phyloP scores from a whole-genome alignment of 23 tunicate species.

The Clavelina lepadiformis region DNA sequence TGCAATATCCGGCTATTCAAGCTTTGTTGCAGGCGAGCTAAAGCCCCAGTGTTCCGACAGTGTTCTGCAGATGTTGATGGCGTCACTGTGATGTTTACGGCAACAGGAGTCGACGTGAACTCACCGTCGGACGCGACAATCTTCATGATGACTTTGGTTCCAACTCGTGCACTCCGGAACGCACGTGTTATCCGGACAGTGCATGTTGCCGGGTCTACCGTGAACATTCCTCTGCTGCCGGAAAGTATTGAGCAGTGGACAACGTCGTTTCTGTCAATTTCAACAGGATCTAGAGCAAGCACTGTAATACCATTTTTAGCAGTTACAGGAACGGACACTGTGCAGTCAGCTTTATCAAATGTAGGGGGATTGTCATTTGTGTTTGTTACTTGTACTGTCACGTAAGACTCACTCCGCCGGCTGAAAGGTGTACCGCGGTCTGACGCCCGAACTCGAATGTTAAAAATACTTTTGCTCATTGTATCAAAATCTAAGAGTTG shows the following conservation, averaged over 20 bases:
- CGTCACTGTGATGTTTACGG: constrained; percentile 12
- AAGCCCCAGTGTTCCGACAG: constrained; percentile 32
- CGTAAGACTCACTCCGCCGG: constrained; percentile 31
- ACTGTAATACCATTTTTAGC: constrained; percentile 2
- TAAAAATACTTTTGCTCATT: constrained; percentile 11
- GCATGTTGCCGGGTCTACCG: constrained; percentile 29
- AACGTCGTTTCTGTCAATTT: constrained; percentile 33
- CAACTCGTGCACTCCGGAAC: not conserved
- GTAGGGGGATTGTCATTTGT: constrained; percentile 77
- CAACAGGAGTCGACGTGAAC: constrained; percentile 16
- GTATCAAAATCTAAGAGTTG: constrained; percentile 27
- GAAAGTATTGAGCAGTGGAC: constrained; percentile 25
- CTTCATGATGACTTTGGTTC: constrained; percentile 5
- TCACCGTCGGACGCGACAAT: constrained; percentile 46
- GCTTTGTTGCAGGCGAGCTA: constrained; percentile 13
- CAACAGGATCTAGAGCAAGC: constrained; percentile 33
- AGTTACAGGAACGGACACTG: constrained; percentile 3
- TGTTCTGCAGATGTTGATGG: not conserved
- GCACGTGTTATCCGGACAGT: constrained; percentile 6
- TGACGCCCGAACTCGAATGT: constrained; percentile 39
- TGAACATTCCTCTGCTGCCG: constrained; percentile 11
- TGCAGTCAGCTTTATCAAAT: constrained; percentile 20
- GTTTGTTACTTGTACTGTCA: constrained; percentile 33
- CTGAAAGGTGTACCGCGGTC: constrained; percentile 61
- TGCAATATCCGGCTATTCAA: constrained; percentile 7